Evolutionary conservation across 2,797 vertebrate genomes (phyloP), one percentile per base, ranked within the genome.

Genomic region (Microcaecilia unicolor): DNA sequence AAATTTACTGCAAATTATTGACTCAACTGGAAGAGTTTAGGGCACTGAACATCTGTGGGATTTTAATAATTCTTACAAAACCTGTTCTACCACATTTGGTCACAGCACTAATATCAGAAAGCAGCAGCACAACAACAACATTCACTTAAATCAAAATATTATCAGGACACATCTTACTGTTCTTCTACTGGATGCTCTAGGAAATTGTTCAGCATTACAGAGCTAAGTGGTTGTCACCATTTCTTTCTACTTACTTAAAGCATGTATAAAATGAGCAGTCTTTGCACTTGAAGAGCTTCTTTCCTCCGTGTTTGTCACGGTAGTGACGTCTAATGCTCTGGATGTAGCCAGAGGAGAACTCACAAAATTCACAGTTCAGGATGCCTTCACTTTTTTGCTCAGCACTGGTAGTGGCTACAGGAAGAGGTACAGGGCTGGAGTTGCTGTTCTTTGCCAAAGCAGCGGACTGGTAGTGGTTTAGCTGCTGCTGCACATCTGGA

Each of bases 241-340:
- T 12, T 6, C 10, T 15, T 18, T 20, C 19, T 9, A 48, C 89
- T 90, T 82, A 99, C 95, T 91, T 99, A 88, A 90, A 89, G 81
- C 92, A 95, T 55, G 93, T 99, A 69, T 97, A 99, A 68, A 97
- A 99, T 31, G 90, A 84, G 55, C 96, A 99, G 58, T 97, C 94
- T 70, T 98, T 99, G 80, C 96, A 99, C 70, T 98, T 98, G 80
- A 97, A 97, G 57, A 99, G 91, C 65, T 98, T 98, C 66, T 97
- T 98, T 35, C 96, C 94, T 2, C 91, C 93, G 1, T 99, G 96
- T 16, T 97, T 91, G 73, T 99, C 94, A 34, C 93, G 79, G 74
- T 98, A 99, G 74, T 99, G 96, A 43, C 96, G 88, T 8, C 94
- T 80, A 60, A 99, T 91, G 61, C 96, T 99, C 82, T 99, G 96